Percentiles rank a stretch among this genome's conserved stretches.
phyloP scores from a whole-genome alignment of 2,797 vertebrate genomes.

The Podargus strigoides region DNA sequence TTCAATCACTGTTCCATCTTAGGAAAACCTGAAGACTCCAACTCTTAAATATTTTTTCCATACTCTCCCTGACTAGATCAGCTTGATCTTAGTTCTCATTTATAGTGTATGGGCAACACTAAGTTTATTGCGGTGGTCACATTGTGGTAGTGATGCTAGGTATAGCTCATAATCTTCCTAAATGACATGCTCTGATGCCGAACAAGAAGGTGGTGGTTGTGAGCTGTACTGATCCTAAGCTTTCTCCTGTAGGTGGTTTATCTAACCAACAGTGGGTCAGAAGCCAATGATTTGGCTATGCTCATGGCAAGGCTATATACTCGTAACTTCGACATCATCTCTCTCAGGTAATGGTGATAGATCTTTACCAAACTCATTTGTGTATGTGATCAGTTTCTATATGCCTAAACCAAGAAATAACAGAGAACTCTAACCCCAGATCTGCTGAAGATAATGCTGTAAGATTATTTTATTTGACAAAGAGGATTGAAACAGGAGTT shows the following conservation, averaged over 20 bases:
- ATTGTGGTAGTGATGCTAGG: neutral
- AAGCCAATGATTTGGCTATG: slow-evolving; percentile 93
- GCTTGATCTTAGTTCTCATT: neutral
- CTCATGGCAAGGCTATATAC: slow-evolving; percentile 89
- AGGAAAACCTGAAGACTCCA: neutral
- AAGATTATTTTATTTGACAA: neutral
- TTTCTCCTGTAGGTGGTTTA: slow-evolving; percentile 82
- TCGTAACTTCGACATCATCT: slow-evolving; percentile 84
- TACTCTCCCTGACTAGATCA: neutral
- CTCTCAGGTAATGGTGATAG: slow-evolving; percentile 78
- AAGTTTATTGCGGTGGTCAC: neutral
- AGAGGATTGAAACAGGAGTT: neutral
- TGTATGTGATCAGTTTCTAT: neutral
- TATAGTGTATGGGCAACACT: neutral
- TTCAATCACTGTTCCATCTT: neutral
- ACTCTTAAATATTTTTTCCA: neutral
- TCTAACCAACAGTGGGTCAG: slow-evolving; percentile 91
- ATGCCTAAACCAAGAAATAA: neutral
- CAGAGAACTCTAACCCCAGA: neutral
- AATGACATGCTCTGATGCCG: neutral
- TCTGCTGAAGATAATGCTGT: neutral
- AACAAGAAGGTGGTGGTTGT: neutral
- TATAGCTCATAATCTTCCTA: neutral
- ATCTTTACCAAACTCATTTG: neutral
- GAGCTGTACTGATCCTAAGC: neutral